Evolutionary conservation across 2,797 vertebrate species (phyloP), one percentile per base, ranked within the genome.

Genomic region (Nyctibius grandis): DNA sequence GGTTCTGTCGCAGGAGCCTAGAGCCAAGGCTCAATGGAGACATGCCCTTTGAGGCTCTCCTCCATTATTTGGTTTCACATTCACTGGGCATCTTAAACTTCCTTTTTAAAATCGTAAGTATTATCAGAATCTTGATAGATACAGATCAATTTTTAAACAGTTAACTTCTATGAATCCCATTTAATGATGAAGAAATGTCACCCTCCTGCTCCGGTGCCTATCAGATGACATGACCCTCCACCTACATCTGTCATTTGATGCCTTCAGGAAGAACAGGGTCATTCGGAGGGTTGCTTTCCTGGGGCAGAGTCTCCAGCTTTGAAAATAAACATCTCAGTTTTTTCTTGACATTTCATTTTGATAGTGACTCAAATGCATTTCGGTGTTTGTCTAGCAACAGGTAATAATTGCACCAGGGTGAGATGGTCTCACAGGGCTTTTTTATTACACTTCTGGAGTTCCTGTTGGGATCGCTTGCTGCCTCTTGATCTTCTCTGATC

Each of bases 371-470:
- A 1, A 81, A 76, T 81, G 54, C 25, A 34, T 40, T 92, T 86
- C 2, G 5, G 42, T 67, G 79, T 95, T 95, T 95, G 38, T 87
- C 65, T 91, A 72, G 69, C 86, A 93, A 88, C 38, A 76, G 54
- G 65, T 91, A 61, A 74, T 45, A 88, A 72, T 44, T 89, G 29
- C 23, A 53, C 53, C 38, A 80, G 72, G 34, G 59, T 89, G 73
- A 84, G 60, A 91, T 36, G 44, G 38, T 93, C 88, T 94, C 91
- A 88, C 65, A 91, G 84, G 53, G 59, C 53, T 75, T 81, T 72
- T 60, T 83, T 89, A 13, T 74, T 85, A 94, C 94, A 93, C 78
- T 93, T 95, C 82, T 91, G 93, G 83, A 89, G 79, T 91, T 97
- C 75, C 95, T 96, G 74, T 93, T 89, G 91, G 65, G 65, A 93